These are phyloP conservation scores for Axea sp. DNA, from an alignment of 2,888 invertebrate genomes.

Conservation along the genomic window DNA sequence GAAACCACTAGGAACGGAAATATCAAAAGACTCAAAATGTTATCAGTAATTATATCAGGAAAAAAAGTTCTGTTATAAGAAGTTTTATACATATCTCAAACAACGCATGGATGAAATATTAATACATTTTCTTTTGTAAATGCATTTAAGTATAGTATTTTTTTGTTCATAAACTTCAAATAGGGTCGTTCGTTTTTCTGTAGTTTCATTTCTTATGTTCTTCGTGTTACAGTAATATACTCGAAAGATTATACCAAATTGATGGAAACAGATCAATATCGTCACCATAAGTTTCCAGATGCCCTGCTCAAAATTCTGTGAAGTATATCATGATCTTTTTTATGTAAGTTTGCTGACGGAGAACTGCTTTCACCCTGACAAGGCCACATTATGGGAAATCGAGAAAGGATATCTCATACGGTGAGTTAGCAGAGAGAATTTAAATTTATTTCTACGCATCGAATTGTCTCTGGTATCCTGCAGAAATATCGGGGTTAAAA, in stretches of 20 bases:
- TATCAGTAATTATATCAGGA: slow-evolving; percentile 3
- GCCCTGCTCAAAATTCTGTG: slow-evolving; percentile 30
- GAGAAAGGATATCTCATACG: slow-evolving; percentile 11
- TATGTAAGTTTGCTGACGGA: slow-evolving; percentile 24
- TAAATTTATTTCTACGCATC: slow-evolving; percentile 48
- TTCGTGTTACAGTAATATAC: slow-evolving; percentile 5
- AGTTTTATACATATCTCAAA: too few species aligned
- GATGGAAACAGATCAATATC: slow-evolving; percentile 41
- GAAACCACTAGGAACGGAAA: slow-evolving; percentile 9
- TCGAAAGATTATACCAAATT: slow-evolving; percentile 21
- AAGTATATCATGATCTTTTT: slow-evolving; percentile 38
- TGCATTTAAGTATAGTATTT: too few species aligned
- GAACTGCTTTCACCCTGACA: slow-evolving; percentile 21
- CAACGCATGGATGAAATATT: too few species aligned
- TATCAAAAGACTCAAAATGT: slow-evolving; percentile 6
- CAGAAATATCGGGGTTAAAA: slow-evolving; percentile 36
- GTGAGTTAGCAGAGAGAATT: slow-evolving; percentile 34
- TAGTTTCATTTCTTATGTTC: too few species aligned
- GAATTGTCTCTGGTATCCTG: slow-evolving; percentile 23
- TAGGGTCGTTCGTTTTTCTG: too few species aligned
- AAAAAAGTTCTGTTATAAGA: background rate
- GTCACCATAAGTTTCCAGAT: slow-evolving; percentile 21
- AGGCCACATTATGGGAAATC: slow-evolving; percentile 15
- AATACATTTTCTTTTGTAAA: too few species aligned
- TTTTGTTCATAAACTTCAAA: too few species aligned